These are phyloP conservation scores for Microcebus ravelobensis DNA, from an alignment of 2,113 vertebrate genomes.

Conservation along the genomic window DNA sequence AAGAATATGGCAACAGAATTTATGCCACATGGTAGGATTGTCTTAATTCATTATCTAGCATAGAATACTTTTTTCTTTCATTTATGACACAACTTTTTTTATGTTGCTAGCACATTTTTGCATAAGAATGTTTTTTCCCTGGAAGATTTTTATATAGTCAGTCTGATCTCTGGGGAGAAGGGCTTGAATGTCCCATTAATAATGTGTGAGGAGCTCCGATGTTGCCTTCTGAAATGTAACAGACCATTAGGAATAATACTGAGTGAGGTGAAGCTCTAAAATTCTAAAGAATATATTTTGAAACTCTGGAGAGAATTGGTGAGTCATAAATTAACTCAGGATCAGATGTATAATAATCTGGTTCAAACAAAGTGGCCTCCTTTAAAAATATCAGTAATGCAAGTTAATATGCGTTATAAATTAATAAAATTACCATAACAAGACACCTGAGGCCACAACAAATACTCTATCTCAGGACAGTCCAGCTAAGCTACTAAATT, in stretches of 20 bases:
- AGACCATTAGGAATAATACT: conserved; percentile 28
- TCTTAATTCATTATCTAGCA: conserved; percentile 52
- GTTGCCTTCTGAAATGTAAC: conserved; percentile 17
- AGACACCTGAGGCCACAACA: background rate
- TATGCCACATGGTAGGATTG: background rate
- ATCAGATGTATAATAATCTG: background rate
- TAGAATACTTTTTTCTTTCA: conserved; percentile 8
- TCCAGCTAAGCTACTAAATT: background rate
- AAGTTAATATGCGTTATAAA: background rate
- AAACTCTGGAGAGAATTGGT: background rate
- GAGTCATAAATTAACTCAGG: conserved; percentile 43
- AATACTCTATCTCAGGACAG: background rate
- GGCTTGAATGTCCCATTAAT: background rate
- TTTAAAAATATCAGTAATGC: background rate
- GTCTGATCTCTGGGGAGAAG: background rate
- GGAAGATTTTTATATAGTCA: conserved; percentile 32
- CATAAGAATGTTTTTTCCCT: background rate
- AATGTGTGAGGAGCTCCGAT: conserved; percentile 38
- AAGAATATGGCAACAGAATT: conserved; percentile 14
- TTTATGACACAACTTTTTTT: conserved; percentile 49
- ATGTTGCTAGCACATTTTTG: conserved; percentile 42
- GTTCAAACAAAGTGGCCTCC: conserved; percentile 5
- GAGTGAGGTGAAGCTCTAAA: background rate
- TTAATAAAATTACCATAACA: background rate
- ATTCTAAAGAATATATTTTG: conserved; percentile 31